A percentile compares a stretch with the other conserved stretches of the same genome.
phyloP scores from a whole-genome alignment of 1,140 invertebrate genomes.

The Saccostrea echinata region DNA sequence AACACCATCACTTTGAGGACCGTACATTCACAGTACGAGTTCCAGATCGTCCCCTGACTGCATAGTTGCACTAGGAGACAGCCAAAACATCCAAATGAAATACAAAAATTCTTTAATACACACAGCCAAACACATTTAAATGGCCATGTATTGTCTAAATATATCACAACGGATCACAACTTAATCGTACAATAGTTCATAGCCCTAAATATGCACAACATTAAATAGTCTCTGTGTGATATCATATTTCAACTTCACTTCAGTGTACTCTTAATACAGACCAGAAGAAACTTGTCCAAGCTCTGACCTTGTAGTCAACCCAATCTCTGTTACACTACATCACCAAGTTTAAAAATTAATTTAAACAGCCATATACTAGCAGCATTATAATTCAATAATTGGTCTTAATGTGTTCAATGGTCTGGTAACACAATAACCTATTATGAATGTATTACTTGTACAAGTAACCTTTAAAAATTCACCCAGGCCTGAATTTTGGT shows the following conservation, averaged over 20 bases:
- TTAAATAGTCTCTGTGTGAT: background rate
- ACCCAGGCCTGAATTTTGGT: background rate
- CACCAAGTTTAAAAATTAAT: background rate
- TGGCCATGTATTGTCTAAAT: conserved; percentile 5
- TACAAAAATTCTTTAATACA: background rate
- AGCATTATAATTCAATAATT: background rate
- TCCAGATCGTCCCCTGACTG: background rate
- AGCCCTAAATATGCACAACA: background rate
- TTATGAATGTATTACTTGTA: background rate
- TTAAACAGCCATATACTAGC: background rate
- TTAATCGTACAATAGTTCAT: background rate
- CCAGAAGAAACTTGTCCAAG: background rate
- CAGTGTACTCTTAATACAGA: background rate
- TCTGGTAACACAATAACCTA: background rate
- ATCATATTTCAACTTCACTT: background rate
- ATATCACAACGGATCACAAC: background rate
- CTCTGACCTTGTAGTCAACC: too few species aligned
- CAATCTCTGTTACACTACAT: too few species aligned
- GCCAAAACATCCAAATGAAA: background rate
- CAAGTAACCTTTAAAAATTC: background rate
- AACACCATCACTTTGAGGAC: background rate
- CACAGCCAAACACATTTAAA: background rate
- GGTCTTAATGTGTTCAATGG: background rate
- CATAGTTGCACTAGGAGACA: conserved; percentile 12
- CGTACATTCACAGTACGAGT: background rate